Evolutionary conservation across 1,140 invertebrate species (phyloP).

Genomic region (Panagrolaimus sp.): DNA sequence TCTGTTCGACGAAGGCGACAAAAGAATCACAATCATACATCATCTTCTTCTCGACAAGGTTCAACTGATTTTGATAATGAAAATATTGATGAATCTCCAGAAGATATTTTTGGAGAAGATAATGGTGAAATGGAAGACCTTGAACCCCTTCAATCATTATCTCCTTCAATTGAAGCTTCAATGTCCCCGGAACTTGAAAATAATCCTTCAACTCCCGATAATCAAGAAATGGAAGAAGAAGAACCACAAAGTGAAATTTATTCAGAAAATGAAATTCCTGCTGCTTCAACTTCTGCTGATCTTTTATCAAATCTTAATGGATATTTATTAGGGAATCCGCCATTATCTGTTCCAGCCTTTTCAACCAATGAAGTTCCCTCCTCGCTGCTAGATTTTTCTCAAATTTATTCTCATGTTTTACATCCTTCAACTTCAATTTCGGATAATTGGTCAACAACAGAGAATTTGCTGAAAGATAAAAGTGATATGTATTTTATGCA

Average conservation of each 20-base stretch:
- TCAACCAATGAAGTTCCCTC: neutral
- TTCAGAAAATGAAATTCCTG: neutral
- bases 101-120: neutral
- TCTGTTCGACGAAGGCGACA: slow-evolving; percentile 7
- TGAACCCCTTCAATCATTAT: neutral
- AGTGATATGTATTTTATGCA: slow-evolving; percentile 14
- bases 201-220: neutral
- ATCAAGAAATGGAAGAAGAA: neutral
- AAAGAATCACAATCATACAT: neutral
- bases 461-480: neutral
- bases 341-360: neutral
- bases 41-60: too few relatives aligned
- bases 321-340: neutral
- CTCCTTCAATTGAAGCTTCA: too few relatives aligned
- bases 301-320: neutral
- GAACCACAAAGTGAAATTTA: neutral
- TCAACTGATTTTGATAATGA: neutral
- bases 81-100: neutral
- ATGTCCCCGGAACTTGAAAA: neutral
- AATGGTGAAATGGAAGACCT: neutral
- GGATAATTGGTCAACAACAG: neutral
- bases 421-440: neutral
- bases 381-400: neutral
- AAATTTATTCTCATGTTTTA: neutral
- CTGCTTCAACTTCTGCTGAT: neutral